Percentiles rank a stretch among this genome's conserved stretches.
These are phyloP conservation scores for Chromoteleia sp. DNA, from an alignment of 2,888 invertebrate species.

Conservation along the genomic window DNA sequence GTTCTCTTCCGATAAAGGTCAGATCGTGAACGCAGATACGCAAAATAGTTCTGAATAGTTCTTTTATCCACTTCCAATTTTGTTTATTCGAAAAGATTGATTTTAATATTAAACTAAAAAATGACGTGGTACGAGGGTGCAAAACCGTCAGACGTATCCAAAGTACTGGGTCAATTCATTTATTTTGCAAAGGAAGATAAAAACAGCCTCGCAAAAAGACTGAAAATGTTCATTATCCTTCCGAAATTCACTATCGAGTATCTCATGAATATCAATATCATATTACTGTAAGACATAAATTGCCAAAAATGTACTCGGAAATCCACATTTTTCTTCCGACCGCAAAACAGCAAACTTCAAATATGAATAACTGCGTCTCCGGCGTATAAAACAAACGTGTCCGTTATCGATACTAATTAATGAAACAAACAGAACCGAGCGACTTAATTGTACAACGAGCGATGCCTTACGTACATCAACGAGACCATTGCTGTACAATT, in stretches of 20 bases:
- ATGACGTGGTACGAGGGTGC: too few relatives aligned
- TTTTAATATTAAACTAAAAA: not conserved
- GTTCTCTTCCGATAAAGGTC: too few relatives aligned
- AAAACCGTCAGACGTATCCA: too few relatives aligned
- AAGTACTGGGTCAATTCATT: not conserved
- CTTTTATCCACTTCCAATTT: not conserved
- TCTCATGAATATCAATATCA: conserved; percentile 26
- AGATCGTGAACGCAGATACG: too few relatives aligned
- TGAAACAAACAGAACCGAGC: conserved; percentile 6
- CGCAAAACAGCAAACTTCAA: conserved; percentile 18
- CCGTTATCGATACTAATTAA: not conserved
- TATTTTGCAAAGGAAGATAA: not conserved
- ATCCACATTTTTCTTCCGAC: conserved; percentile 37
- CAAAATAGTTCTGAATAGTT: too few relatives aligned
- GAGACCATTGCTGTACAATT: conserved; percentile 19
- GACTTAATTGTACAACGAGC: conserved; percentile 6
- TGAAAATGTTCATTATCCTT: conserved; percentile 41
- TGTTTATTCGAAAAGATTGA: too few relatives aligned
- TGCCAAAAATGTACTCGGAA: not conserved
- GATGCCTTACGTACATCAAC: too few relatives aligned
- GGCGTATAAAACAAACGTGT: not conserved
- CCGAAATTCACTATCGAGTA: conserved; percentile 15
- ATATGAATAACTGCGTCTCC: conserved; percentile 15
- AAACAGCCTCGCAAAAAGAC: conserved; percentile 22
- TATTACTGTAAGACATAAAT: conserved; percentile 13